phyloP scores from a whole-genome alignment of 2,797 vertebrate genomes.

The Etheostoma nigrum region DNA sequence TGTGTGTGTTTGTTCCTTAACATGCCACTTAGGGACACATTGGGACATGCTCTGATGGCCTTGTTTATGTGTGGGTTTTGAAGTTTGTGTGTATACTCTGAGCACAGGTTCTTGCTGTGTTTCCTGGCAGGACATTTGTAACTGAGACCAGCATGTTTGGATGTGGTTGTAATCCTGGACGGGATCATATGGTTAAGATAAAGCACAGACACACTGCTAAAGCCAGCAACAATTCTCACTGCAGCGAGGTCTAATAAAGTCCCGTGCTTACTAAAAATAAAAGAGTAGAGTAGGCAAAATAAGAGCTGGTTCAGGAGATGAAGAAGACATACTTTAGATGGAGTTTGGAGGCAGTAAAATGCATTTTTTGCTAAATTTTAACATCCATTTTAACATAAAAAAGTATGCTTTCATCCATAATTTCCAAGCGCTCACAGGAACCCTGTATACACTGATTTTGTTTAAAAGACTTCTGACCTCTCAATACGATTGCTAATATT shows the following conservation, averaged over 20 bases:
- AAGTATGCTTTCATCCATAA: too few relatives aligned
- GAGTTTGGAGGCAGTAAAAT: neutral
- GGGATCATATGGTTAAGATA: constrained; percentile 58
- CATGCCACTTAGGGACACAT: constrained; percentile 14
- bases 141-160: constrained; percentile 71
- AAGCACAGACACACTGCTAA: constrained; percentile 39
- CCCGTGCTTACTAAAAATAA: constrained; percentile 27
- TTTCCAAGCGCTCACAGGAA: too few relatives aligned
- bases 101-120: constrained; percentile 31
- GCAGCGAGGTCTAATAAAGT: constrained; percentile 2
- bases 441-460: constrained; percentile 1
- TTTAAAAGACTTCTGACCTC: constrained; percentile 39
- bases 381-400: too few relatives aligned
- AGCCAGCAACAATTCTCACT: constrained; percentile 14
- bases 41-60: constrained; percentile 40
- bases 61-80: constrained; percentile 62
- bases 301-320: neutral
- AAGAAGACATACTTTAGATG: neutral
- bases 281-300: constrained; percentile 8
- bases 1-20: constrained; percentile 34
- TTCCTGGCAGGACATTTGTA: constrained; percentile 80
- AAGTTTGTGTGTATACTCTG: constrained; percentile 25
- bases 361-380: constrained; percentile 2
- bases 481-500: constrained; percentile 25
- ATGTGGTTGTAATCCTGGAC: constrained; percentile 58